A percentile compares a stretch with the other conserved stretches of the same genome.
Evolutionary conservation across 2,797 vertebrate species (phyloP).

Genomic region (Hydrolagus colliei): DNA sequence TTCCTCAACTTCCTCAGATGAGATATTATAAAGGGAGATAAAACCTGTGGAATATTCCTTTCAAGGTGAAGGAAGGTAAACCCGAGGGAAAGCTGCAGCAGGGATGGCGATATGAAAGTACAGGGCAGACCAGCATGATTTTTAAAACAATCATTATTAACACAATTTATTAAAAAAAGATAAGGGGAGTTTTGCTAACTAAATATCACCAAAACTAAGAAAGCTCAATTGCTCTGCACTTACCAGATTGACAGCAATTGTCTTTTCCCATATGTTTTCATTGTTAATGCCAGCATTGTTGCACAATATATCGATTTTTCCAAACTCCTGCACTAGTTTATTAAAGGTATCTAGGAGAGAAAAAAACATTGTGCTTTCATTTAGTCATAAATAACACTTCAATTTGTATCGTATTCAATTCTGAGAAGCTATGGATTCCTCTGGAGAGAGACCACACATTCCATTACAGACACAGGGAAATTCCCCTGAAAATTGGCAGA

Average conservation of each 20-base stretch:
- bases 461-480: too few relatives aligned
- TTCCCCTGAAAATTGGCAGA: too few relatives aligned
- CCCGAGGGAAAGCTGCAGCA: neutral
- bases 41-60: neutral
- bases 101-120: neutral
- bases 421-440: too few relatives aligned
- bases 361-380: neutral
- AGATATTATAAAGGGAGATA: too few relatives aligned
- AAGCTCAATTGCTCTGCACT: slow-evolving; percentile 48
- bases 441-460: too few relatives aligned
- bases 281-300: slow-evolving; percentile 63
- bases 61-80: neutral
- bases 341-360: slow-evolving; percentile 50
- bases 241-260: slow-evolving; percentile 58
- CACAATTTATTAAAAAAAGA: too few relatives aligned
- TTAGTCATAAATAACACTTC: too few relatives aligned
- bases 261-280: slow-evolving; percentile 54
- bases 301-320: slow-evolving; percentile 56
- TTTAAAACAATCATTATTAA: neutral
- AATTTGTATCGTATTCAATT: too few relatives aligned
- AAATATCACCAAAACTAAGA: neutral
- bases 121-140: neutral
- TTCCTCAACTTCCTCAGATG: too few relatives aligned
- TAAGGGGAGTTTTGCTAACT: neutral
- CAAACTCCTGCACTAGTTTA: slow-evolving; percentile 46